Percentiles rank a stretch among this genome's conserved stretches.
These are phyloP conservation scores for Spisula solida DNA, from an alignment of 2,888 invertebrate genomes.

Conservation along the genomic window DNA sequence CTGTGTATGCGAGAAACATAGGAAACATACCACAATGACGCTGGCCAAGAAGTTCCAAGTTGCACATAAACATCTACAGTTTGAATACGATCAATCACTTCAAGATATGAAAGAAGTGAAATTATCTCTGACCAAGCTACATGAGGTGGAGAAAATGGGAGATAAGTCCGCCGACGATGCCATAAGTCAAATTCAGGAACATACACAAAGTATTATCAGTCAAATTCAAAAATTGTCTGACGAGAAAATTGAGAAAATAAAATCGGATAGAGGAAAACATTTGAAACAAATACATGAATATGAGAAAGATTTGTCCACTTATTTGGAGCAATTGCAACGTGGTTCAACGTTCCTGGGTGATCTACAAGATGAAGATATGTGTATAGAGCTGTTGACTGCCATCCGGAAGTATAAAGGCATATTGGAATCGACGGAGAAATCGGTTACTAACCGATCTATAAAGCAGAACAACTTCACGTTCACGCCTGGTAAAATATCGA, in stretches of 20 bases:
- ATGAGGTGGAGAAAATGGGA: conserved; percentile 70
- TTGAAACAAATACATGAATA: conserved; percentile 68
- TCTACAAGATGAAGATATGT: conserved; percentile 81
- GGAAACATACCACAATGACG: conserved; percentile 78
- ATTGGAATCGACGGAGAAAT: conserved; percentile 59
- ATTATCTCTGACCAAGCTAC: conserved; percentile 65
- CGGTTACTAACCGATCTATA: conserved; percentile 65
- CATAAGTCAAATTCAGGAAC: conserved; percentile 70
- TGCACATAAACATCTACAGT: conserved; percentile 75
- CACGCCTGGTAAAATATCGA: conserved; percentile 60
- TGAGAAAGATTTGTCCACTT: conserved; percentile 69
- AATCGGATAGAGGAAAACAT: conserved; percentile 70
- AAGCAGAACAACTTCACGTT: conserved; percentile 67
- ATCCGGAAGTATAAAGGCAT: conserved; percentile 71
- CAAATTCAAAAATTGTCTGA: conserved; percentile 71
- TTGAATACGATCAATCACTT: conserved; percentile 75
- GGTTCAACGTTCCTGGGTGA: conserved; percentile 78
- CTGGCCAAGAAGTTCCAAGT: conserved; percentile 76
- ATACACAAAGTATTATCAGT: conserved; percentile 68
- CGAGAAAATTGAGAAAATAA: conserved; percentile 68
- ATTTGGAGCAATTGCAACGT: conserved; percentile 72
- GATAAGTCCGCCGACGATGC: conserved; percentile 69
- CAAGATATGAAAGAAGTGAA: conserved; percentile 69
- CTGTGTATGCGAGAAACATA: conserved; percentile 80
- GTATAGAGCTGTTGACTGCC: conserved; percentile 79